These are phyloP conservation scores for Numida meleagris DNA, from an alignment of 2,113 vertebrate genomes.

Conservation along the genomic window DNA sequence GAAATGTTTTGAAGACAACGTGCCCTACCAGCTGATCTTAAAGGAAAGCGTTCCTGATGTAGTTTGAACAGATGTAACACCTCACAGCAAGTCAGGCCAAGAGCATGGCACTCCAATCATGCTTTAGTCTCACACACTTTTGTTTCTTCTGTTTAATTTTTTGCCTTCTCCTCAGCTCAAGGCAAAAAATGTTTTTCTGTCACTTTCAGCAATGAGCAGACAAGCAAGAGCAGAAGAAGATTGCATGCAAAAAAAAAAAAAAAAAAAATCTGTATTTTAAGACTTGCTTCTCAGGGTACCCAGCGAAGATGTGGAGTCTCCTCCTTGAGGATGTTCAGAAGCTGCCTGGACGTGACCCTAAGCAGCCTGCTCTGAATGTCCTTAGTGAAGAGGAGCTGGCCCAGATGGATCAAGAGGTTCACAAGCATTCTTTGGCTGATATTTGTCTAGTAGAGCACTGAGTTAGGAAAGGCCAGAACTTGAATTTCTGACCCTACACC, in stretches of 20 bases:
- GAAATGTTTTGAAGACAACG: not conserved
- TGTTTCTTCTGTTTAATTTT: not conserved
- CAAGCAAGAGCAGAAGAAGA: not conserved
- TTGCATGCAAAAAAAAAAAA: not conserved
- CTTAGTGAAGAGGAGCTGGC: not conserved
- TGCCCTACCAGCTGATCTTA: not conserved
- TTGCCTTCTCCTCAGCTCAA: not conserved
- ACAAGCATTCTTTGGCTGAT: not conserved
- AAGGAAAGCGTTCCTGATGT: not conserved
- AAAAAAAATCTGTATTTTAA: not conserved
- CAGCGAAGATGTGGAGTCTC: not conserved
- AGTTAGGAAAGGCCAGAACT: not conserved
- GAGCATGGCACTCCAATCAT: not conserved
- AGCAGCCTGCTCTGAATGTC: not conserved
- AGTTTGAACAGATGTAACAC: not conserved
- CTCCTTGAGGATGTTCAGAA: not conserved
- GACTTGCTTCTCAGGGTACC: not conserved
- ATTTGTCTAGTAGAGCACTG: not conserved
- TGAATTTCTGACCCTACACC: not conserved
- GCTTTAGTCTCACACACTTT: not conserved
- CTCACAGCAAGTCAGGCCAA: not conserved
- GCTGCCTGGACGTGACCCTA: not conserved
- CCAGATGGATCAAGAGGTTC: not conserved
- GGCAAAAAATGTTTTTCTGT: not conserved
- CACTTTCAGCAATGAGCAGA: not conserved